Base-by-base conservation (phyloP, 2,888 invertebrate species). In the Syritta pipiens region DNA sequence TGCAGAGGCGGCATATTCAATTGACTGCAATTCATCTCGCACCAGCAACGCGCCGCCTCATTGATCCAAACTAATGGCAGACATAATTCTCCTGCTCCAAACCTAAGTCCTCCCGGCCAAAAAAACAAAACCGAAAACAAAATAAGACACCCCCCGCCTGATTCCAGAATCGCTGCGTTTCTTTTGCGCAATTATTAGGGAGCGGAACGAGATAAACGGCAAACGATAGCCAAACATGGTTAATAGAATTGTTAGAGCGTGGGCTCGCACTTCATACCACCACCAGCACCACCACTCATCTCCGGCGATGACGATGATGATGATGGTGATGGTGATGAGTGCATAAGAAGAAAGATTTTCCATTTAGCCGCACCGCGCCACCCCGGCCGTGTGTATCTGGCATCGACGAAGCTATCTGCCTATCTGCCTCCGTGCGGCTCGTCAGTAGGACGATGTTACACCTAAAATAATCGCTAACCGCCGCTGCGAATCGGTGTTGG, bases 171-270 rank as follows among this genome's bases (percentile, higher is more conserved):
- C 30, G 42, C 28, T 55, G 74, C 63, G 55, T 74, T 71, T 79
- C 49, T 57, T n/a, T 79, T 79, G 72, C 79, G 79, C 79, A 79
- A 79, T 79, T 79, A 79, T 79, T 79, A 79, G 74, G 79, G 79
- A 79, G 79, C 79, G 79, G 79, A 79, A 74, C 72, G 74, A 67
- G 79, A 79, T 74, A 79, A 79, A 74, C 79, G 67, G 67, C 74
- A 74, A 57, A 62, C 79, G 79, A 79, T 79, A 74, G 79, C 74
- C 79, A 79, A 79, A 79, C 79, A 79, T 79, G 72, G 79, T 79
- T 79, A 79, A 79, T 79, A 79, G 79, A 79, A 79, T 79, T 79
- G 79, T 79, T 57, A 68, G 67, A 79, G 74, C 79, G 79, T 79
- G 79, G 79, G 79, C 67, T 68, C 74, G 35, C 68, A 62, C 74